phyloP scores from a whole-genome alignment of 2,113 vertebrate species.

The Ceuthmochares aereus region DNA sequence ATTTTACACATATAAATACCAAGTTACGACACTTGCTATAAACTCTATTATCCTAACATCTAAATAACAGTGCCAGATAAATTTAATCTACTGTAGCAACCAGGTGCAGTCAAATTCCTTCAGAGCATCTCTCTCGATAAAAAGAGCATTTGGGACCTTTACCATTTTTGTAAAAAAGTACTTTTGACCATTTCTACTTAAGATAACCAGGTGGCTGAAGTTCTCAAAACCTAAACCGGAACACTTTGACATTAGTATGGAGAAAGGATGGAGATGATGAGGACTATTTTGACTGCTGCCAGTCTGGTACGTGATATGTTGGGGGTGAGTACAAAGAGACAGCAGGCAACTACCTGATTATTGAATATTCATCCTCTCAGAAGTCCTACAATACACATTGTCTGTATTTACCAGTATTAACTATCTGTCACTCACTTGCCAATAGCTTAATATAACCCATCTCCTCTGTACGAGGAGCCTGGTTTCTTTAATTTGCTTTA shows the following conservation, averaged over 20 bases:
- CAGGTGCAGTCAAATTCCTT: neutral
- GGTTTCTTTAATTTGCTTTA: neutral
- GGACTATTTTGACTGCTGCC: neutral
- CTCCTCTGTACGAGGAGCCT: neutral
- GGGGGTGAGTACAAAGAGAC: neutral
- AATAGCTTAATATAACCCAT: neutral
- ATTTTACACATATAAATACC: neutral
- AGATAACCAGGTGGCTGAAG: neutral
- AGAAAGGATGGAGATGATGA: neutral
- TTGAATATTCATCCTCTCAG: neutral
- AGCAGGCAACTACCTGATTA: neutral
- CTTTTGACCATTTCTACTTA: neutral
- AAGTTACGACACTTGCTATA: neutral
- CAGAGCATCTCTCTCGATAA: neutral
- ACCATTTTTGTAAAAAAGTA: neutral
- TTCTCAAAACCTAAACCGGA: neutral
- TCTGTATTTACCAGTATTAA: neutral
- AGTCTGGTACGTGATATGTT: neutral
- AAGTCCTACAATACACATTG: neutral
- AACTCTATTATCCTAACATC: neutral
- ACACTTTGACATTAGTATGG: neutral
- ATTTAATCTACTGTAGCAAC: neutral
- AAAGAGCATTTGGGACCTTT: neutral
- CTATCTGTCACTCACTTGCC: neutral
- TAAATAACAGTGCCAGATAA: too few relatives aligned